Conservation (phyloP, 2,888 invertebrate species). For the Temnothorax rugatulus region DNA sequence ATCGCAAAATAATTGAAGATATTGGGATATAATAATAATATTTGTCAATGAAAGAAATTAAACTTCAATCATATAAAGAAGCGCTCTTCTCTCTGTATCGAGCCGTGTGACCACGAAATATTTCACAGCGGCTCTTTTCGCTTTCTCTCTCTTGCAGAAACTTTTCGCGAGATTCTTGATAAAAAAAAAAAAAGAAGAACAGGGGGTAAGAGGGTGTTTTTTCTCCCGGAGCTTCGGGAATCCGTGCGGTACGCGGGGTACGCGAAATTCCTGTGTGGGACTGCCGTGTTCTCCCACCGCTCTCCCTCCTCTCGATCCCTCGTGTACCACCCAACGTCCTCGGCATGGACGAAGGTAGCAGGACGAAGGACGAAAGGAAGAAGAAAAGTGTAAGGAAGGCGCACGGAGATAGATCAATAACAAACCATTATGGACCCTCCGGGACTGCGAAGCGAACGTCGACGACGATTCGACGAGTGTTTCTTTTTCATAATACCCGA, state of each 20-base stretch:
- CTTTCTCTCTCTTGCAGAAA: slow-evolving; percentile 50
- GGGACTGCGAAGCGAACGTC: slow-evolving; percentile 66
- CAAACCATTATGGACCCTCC: slow-evolving; percentile 83
- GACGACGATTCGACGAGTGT: slow-evolving; percentile 65
- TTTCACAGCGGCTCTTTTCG: slow-evolving; percentile 76
- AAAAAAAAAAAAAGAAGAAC: slow-evolving; percentile 55
- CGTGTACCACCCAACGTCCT: slow-evolving; percentile 40
- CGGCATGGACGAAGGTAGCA: slow-evolving; percentile 59
- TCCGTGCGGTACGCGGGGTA: slow-evolving; percentile 54
- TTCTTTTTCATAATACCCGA: slow-evolving; percentile 61
- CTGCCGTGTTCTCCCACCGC: slow-evolving; percentile 62
- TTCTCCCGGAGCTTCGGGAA: slow-evolving; percentile 29
- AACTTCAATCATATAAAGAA: slow-evolving; percentile 22
- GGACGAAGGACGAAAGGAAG: slow-evolving; percentile 74
- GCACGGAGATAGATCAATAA: slow-evolving; percentile 84
- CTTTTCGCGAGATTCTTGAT: slow-evolving; percentile 48
- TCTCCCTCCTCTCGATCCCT: slow-evolving; percentile 55
- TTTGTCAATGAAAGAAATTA: neutral
- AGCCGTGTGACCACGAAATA: slow-evolving; percentile 78
- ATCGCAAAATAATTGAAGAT: neutral
- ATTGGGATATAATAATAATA: neutral
- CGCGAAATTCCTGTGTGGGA: slow-evolving; percentile 75
- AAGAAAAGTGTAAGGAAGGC: slow-evolving; percentile 81
- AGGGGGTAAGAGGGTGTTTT: slow-evolving; percentile 47
- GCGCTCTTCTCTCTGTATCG: slow-evolving; percentile 35